phyloP scores from a whole-genome alignment of 2,888 invertebrate genomes.

The Torymus aiolomorphi region DNA sequence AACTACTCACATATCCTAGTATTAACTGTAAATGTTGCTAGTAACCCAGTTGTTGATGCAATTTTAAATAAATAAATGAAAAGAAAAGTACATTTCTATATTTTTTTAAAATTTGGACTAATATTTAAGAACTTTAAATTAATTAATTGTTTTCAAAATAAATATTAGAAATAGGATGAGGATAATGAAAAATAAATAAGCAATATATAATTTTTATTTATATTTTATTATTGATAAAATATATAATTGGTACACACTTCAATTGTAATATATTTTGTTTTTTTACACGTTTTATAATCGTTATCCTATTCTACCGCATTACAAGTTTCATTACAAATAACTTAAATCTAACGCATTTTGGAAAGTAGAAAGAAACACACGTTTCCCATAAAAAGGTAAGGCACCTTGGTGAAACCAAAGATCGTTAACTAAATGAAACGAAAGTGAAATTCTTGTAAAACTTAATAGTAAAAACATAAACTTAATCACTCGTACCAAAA shows the following conservation, averaged over 20 bases:
- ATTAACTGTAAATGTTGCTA: no score
- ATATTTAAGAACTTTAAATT: no score
- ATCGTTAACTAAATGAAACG: constrained; percentile 46
- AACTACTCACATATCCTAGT: no score
- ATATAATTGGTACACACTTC: constrained; percentile 60
- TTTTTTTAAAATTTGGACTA: no score
- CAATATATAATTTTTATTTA: constrained; percentile 36
- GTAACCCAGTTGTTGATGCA: no score
- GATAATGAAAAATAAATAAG: constrained; percentile 1
- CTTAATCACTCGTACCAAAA: constrained; percentile 48
- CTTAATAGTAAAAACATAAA: constrained; percentile 41
- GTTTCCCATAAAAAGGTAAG: constrained; percentile 59
- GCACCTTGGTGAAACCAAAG: constrained; percentile 67
- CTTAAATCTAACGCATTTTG: constrained; percentile 58
- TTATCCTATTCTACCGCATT: constrained; percentile 61
- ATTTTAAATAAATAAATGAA: no score
- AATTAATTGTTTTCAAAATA: no score
- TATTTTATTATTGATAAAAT: constrained; percentile 56
- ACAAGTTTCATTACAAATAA: constrained; percentile 33
- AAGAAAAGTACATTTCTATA: no score
- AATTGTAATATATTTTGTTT: constrained; percentile 69
- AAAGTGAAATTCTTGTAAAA: constrained; percentile 44
- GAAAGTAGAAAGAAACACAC: constrained; percentile 63
- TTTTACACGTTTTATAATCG: constrained; percentile 66
- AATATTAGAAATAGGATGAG: background rate